Percentiles rank a stretch among this genome's conserved stretches.
These are phyloP conservation scores for Idris sp. DNA, from an alignment of 1,140 invertebrate genomes.

Conservation along the genomic window DNA sequence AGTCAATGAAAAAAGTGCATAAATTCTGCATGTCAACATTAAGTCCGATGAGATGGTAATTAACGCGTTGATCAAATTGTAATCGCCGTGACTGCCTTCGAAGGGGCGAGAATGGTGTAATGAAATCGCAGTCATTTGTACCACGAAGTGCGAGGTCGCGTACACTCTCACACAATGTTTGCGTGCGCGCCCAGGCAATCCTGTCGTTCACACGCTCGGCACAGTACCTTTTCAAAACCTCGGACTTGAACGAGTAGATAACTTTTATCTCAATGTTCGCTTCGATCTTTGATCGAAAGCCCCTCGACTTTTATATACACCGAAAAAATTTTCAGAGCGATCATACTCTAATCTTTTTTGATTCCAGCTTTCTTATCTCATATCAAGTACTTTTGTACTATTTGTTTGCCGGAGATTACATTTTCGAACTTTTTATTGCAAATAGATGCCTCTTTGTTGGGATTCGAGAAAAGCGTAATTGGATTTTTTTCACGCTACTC, in stretches of 20 bases:
- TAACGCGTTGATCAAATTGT: conserved; percentile 60
- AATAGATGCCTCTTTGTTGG: conserved; percentile 34
- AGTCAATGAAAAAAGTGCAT: conserved; percentile 33
- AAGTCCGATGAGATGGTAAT: conserved; percentile 53
- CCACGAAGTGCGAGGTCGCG: conserved; percentile 74
- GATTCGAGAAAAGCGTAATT: conserved; percentile 23
- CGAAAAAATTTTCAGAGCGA: conserved; percentile 53
- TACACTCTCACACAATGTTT: conserved; percentile 68
- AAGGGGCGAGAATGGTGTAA: conserved; percentile 63
- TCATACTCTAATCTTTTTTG: conserved; percentile 58
- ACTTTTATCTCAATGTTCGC: conserved; percentile 69
- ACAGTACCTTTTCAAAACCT: conserved; percentile 67
- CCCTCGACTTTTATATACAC: conserved; percentile 58
- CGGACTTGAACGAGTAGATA: conserved; percentile 70
- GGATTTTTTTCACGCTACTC: conserved; percentile 16
- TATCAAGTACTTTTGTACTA: conserved; percentile 38
- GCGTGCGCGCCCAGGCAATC: conserved; percentile 72
- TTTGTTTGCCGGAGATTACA: conserved; percentile 41
- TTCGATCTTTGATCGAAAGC: conserved; percentile 74
- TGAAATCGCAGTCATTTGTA: conserved; percentile 74
- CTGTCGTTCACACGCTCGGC: conserved; percentile 73
- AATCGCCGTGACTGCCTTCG: conserved; percentile 45
- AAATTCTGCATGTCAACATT: conserved; percentile 58
- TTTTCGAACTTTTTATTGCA: conserved; percentile 47
- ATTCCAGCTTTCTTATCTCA: conserved; percentile 38